Evolutionary conservation across 1,140 invertebrate genomes (phyloP), one percentile per base, ranked within the genome.

Genomic region (Hormaphis cornu): DNA sequence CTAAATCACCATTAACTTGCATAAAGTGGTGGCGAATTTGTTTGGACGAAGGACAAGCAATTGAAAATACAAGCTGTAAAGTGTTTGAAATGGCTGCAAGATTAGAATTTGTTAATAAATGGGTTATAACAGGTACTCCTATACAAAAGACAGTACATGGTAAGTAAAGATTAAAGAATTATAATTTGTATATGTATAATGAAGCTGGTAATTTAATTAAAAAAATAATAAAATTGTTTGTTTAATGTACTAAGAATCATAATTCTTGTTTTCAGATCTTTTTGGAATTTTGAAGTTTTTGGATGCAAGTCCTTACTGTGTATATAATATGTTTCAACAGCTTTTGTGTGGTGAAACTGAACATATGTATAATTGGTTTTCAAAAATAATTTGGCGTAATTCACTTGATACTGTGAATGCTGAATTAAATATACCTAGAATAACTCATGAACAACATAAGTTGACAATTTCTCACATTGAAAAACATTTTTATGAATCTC

Each of bases 1-100:
- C 81, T 10, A 80, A 80, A 6, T 81, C 83, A 30, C 88, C 89
- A 6, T 76, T 91, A 1, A 77, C 82, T 1, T 81, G 82, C 74
- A 80, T 91, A 0, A 77, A 86, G 54, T 92, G 87, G 87, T 91
- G 88, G 88, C 80, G 89, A 44, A 79, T 90, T 26, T 89, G 87
- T 76, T 78, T 91, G 14, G 89, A 92, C 79, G 89, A 92, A 80
- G 89, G 88, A 42, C 89, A 92, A 79, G 89, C 89, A 82, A 87
- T 90, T 1, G 89, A 90, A 76, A 80, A 80, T 71, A 79, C 81
- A 1, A 81, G 79, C 76, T 81, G 81, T 40, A 72, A 73, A 48
- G 56, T 72, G 3, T 78, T 80, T 73, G 78, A 82, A 72, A 87
- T 91, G 86, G 87, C 86, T 1, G 74, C 79, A 18, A 76, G 81